Evolutionary conservation across 1,140 invertebrate genomes (phyloP).

Genomic region (Sycophila sp.): DNA sequence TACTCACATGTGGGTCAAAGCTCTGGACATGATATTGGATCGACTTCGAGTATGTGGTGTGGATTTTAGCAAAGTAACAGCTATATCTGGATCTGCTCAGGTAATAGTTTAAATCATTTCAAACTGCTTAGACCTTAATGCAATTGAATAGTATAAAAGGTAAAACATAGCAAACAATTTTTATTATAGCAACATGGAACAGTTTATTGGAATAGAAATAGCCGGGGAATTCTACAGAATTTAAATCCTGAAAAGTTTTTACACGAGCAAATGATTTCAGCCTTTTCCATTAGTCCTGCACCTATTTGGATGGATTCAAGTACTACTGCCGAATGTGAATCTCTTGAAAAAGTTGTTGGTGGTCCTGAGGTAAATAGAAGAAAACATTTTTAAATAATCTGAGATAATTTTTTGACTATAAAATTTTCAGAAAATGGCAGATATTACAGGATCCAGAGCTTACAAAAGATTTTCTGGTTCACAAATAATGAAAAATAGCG

Average conservation of each 20-base stretch:
- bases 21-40: conserved; percentile 91
- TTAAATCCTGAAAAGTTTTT: conserved; percentile 82
- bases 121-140: neutral
- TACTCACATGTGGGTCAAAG: conserved; percentile 94
- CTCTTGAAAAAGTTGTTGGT: conserved; percentile 83
- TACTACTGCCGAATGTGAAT: conserved; percentile 81
- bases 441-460: conserved; percentile 90
- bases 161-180: neutral
- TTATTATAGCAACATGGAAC: conserved; percentile 90
- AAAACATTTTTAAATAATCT: neutral
- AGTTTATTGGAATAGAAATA: conserved; percentile 89
- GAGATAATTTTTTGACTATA: neutral
- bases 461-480: conserved; percentile 94
- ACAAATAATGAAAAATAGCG: conserved; percentile 91
- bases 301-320: conserved; percentile 98
- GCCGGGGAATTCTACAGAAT: conserved; percentile 71
- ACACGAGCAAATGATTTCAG: conserved; percentile 81
- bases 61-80: conserved; percentile 83
- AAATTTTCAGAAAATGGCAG: conserved; percentile 75
- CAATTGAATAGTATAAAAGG: conserved; percentile 10
- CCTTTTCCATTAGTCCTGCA: conserved; percentile 83
- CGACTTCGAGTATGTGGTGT: conserved; percentile 81
- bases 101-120: conserved; percentile 65
- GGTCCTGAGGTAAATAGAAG: conserved; percentile 73
- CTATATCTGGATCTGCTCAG: conserved; percentile 91